Base-by-base conservation (phyloP, 2,797 vertebrate species). In the Dipus sagitta region DNA sequence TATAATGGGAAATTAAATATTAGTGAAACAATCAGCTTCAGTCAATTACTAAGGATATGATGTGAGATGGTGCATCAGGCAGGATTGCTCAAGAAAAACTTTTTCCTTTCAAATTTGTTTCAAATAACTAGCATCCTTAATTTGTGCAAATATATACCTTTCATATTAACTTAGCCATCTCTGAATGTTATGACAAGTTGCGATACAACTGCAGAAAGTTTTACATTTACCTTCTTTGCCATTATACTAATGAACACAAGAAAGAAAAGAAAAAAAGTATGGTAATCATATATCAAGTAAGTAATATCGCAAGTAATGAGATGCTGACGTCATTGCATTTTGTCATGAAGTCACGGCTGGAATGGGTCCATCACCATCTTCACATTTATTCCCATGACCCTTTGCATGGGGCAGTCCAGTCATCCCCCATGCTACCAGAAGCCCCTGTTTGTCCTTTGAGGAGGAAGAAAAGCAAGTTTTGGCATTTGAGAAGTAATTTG, bases 331-430 rank as follows among this genome's bases (percentile, higher is more conserved):
- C 68, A 88, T 3, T 74, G 34, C 52, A 65, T 78, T 95, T 84
- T 88, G 23, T 79, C 72, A 77, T 94, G 83, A 94, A 95, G 94
- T 95, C 87, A 84, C 88, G 17, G 7, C 68, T 95, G 88, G 88
- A 96, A 90, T n/a, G 28, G 18, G 12, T 67, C 79, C 75, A 81
- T 88, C 60, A 28, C n/a, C 17, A 15, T 68, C 42, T 86, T 94
- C 67, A 58, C 58, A 62, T 92, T 96, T 82, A 65, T 88, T 76
- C 85, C 84, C 38, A 47, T 88, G 42, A 81, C 60, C 20, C 6
- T 47, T 82, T 86, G 67, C 28, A 90, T 14, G 92, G 54, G 91
- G 65, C 79, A 70, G 60, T 90, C 47, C 52, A 34, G 2, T 62
- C 20, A 47, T 7, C 5, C 47, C n/a, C 68, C 68, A 9, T 9